Evolutionary conservation across 1,140 invertebrate species (phyloP).

Genomic region (Pararge aegeria): DNA sequence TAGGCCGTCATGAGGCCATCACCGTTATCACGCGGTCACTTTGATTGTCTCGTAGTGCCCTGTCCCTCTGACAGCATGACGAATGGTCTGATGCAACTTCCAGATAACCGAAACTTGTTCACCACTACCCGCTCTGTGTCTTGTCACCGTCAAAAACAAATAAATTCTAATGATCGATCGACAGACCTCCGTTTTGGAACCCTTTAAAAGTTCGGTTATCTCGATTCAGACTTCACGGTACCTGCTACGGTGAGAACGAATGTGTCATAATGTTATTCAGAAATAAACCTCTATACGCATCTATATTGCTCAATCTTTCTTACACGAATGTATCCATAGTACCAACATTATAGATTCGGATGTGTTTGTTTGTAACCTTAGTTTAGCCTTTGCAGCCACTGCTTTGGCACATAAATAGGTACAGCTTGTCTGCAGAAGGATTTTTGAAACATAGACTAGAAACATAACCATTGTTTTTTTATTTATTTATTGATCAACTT

Average conservation of each 20-base stretch:
- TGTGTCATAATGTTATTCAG: constrained; percentile 21
- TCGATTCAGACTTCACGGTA: constrained; percentile 37
- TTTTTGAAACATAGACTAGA: no score
- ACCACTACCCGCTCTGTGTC: constrained; percentile 59
- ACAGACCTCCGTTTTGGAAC: constrained; percentile 57
- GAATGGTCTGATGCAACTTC: constrained; percentile 68
- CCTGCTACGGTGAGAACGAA: constrained; percentile 15
- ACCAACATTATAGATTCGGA: no score
- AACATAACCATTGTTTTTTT: no score
- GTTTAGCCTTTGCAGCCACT: no score
- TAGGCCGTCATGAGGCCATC: constrained; percentile 37
- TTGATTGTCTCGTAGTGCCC: constrained; percentile 69
- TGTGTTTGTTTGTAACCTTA: no score
- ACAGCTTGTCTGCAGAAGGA: no score
- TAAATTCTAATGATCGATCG: constrained; percentile 77
- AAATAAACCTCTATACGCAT: background rate
- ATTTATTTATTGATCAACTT: no score
- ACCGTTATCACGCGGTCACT: constrained; percentile 70
- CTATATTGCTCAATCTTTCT: no score
- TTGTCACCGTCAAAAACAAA: constrained; percentile 76
- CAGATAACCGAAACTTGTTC: constrained; percentile 61
- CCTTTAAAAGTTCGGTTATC: constrained; percentile 67
- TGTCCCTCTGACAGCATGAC: constrained; percentile 73
- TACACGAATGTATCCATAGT: no score
- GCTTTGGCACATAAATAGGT: no score